Base-by-base conservation (phyloP, 2,888 invertebrate species). In the Xanthia togata region DNA sequence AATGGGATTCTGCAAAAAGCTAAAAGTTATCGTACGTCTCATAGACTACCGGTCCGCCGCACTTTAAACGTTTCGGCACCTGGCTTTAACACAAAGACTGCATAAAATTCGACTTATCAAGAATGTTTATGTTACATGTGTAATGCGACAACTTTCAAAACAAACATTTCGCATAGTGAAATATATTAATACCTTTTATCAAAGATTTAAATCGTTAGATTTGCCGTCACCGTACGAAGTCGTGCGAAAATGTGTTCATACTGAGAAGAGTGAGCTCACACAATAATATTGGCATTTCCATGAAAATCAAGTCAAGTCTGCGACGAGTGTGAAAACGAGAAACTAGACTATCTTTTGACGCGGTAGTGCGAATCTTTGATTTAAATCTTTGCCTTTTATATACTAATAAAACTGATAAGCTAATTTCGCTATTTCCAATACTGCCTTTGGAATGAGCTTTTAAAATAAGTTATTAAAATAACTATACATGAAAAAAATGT, bases 361-460 rank as follows among this genome's bases (percentile, higher is more conserved):
- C 20, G 31, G 47, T 47, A 23, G 12, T 11, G 12, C 26, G 26
- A 47, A 47, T 65, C 35, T 20, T 35, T 35, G 5, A 35, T 44
- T 50, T 17, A 53, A 41, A 60, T 47, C 12, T 53, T 35, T 64
- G 9, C 12, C 31, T 41, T 64, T 76, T 23, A 17, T 23, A 12
- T n/a, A 9, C 4, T 31, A 44, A 31, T 17, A 14, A 38, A 64
- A 50, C 23, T 31, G 20, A 31, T 17, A 70, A 35, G 1, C 50
- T 41, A 44, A 44, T 73, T 65, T 81, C 1, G 26, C 35, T 23
- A 11, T 20, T 67, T n/a, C 44, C 59, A 81, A 78, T 55, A 67
- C 44, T 53, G 26, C 44, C 53, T 81, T 65, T 65, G 59, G 57
- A 81, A 81, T 81, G 44, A 81, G 57, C 50, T 53, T 60, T 65